Evolutionary conservation across 1,140 invertebrate genomes (phyloP), one percentile per base, ranked within the genome.

Genomic region (Saccostrea cuccullata): DNA sequence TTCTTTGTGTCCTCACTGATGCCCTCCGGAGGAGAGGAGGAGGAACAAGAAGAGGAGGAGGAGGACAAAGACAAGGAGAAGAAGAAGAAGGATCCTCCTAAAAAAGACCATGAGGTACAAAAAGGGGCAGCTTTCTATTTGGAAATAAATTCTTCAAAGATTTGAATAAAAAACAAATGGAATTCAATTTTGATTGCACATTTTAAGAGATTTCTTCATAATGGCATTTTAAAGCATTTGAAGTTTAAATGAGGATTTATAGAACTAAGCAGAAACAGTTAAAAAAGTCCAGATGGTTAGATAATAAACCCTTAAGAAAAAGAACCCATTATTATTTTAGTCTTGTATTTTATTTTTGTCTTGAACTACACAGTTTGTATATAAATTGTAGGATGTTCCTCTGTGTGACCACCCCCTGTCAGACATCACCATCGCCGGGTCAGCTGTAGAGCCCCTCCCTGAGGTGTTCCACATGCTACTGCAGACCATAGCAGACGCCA

Each of bases 401-500:
- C 56, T 96, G 40, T 97, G 96, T 93, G 97, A 98, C 87, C 98
- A 98, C 95, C 98, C 98, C 0, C 94, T 98, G 64, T 96, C 96
- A 82, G 97, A 98, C 92, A 96, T 98, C 17, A 96, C 96, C 13
- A 96, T 98, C 86, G 97, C 97, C 26, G 97, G 97, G 0, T 97
- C 92, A 84, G 93, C 93, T 23, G 96, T 97, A 2, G 96, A 97
- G 93, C 96, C 97, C 5, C 95, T 99, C 3, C 97, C 97, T 0
- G 96, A 97, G 1, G 97, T 97, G 0, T 98, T 99, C 94, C 98
- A 99, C 93, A 96, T 96, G 1, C 96, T 99, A 60, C 95, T 99
- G 40, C 98, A 98, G 94, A 98, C 98, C 0, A 97, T 99, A 84
- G 97, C 98, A 13, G 98, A 99, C 93, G 96, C 99, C 17, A 99